Base-by-base conservation (phyloP, 2,113 vertebrate genomes). In the Vulpes vulpes region DNA sequence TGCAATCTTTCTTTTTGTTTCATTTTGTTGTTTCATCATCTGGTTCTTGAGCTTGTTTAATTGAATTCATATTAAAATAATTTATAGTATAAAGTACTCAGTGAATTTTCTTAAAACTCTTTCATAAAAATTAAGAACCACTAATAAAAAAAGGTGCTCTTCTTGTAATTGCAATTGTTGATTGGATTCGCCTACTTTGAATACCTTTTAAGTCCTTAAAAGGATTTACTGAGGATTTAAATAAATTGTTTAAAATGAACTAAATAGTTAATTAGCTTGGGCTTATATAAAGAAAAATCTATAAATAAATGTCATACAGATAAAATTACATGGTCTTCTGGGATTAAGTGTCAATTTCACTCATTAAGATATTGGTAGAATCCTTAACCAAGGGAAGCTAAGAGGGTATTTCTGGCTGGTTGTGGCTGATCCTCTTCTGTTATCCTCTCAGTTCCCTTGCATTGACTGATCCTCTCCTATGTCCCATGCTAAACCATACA, bases 21-120 rank as follows among this genome's bases (percentile, higher is more conserved):
- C n/a, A 73, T 55, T 79, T 91, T 93, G 11, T 92, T 91, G 57
- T 78, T 92, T 88, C 9, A 59, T 51, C 19, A 71, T 64, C n/a
- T 76, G 32, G 22, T 86, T 53, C 59, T 89, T 91, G 7, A 78
- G 7, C 16, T 78, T 69, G 35, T 35, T 92, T 87, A 74, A 84
- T 88, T 93, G 22, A 95, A 82, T 95, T 94, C 3, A 78, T 89
- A 89, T 43, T 30, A 14, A 79, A 38, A 89, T 78, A 32, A 59
- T 86, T 91, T 59, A 79, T 35, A 73, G 27, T 49, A 55, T 85
- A 80, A 65, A 80, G 25, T 11, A 94, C 62, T 81, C 14, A 81
- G 64, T 38, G 59, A 73, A 60, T 73, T 79, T 86, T 64, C 38
- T 81, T 86, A n/a, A 64, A 76, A 57, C 59, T 25, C 2, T 67